These are phyloP conservation scores for Lycaena phlaeas DNA, from an alignment of 2,888 invertebrate genomes.

Conservation along the genomic window DNA sequence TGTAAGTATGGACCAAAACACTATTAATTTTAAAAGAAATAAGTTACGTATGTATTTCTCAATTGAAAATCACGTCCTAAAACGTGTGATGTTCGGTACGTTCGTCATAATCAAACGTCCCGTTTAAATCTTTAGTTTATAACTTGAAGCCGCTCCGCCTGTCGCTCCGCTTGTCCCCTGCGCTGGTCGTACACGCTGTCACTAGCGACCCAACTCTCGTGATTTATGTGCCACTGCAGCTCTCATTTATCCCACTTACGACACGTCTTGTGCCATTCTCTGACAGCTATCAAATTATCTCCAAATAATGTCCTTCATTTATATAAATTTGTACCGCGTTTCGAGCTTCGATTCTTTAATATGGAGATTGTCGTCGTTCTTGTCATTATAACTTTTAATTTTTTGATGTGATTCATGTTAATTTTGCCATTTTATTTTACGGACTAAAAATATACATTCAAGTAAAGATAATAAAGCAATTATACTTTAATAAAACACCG, in stretches of 20 bases:
- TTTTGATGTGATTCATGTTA: neutral
- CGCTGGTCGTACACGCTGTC: conserved; percentile 18
- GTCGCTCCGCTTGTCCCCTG: neutral
- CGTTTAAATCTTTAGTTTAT: too few species aligned
- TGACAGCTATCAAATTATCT: conserved; percentile 38
- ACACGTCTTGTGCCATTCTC: conserved; percentile 30
- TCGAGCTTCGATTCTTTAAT: neutral
- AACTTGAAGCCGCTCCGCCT: neutral
- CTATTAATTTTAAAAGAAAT: too few species aligned
- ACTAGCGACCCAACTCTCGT: conserved; percentile 21
- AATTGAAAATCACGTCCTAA: too few species aligned
- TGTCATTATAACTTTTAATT: neutral
- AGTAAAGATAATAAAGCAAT: too few species aligned
- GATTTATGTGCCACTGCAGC: conserved; percentile 33
- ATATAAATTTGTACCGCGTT: conserved; percentile 18
- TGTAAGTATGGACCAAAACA: too few species aligned
- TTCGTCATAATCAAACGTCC: too few species aligned
- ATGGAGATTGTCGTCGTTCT: neutral
- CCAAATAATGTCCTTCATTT: conserved; percentile 29
- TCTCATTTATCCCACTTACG: conserved; percentile 34
- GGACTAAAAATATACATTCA: too few species aligned
- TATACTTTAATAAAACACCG: too few species aligned
- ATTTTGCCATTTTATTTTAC: too few species aligned
- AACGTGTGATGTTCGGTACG: too few species aligned
- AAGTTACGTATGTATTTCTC: too few species aligned